Conservation (phyloP, 2,113 vertebrate genomes). For the Illadopsis cleaveri region DNA sequence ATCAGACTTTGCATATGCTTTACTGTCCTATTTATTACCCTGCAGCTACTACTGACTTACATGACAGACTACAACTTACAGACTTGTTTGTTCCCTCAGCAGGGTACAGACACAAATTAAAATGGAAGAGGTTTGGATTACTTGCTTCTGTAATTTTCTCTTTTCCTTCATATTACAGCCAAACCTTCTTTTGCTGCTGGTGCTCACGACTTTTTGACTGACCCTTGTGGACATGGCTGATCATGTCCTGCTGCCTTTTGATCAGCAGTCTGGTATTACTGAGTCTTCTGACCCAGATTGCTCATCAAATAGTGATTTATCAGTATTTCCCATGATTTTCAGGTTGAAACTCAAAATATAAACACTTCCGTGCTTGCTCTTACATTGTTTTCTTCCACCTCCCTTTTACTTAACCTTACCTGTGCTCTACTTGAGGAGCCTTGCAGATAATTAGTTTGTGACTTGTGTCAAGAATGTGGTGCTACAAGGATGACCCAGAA, state of each 20-base stretch:
- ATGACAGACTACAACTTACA: neutral
- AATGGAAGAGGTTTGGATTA: slow-evolving; percentile 58
- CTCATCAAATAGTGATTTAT: neutral
- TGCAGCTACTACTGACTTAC: slow-evolving; percentile 6
- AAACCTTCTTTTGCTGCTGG: neutral
- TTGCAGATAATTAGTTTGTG: neutral
- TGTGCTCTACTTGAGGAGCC: neutral
- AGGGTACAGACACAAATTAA: slow-evolving; percentile 53
- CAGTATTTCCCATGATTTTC: neutral
- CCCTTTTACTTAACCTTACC: neutral
- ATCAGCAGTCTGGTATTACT: neutral
- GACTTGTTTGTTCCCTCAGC: slow-evolving; percentile 65
- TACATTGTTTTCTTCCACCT: neutral
- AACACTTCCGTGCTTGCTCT: neutral
- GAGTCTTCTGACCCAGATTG: neutral
- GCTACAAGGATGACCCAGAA: neutral
- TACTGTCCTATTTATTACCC: slow-evolving; percentile 29
- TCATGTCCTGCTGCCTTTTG: neutral
- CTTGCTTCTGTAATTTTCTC: slow-evolving; percentile 54
- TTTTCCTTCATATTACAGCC: neutral
- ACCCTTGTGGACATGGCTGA: neutral
- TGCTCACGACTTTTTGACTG: slow-evolving; percentile 17
- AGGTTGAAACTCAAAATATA: neutral
- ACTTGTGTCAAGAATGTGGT: neutral
- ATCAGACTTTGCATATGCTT: neutral